Conservation (phyloP, 2,797 vertebrate species). For the Acanthurus lineatus region DNA sequence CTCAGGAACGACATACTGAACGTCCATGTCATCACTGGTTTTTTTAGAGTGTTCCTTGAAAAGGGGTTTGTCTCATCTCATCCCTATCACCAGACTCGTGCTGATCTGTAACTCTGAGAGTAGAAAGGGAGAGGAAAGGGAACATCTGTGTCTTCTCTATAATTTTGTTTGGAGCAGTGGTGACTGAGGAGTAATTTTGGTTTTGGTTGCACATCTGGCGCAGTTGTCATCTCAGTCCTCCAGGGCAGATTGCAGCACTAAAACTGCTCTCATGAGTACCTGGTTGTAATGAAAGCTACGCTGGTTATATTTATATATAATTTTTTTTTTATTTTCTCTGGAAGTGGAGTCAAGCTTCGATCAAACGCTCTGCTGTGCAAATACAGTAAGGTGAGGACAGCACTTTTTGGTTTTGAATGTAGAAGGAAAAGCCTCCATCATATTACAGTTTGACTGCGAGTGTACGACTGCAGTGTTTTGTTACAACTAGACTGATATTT, state of each 20-base stretch:
- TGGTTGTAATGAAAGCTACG: constrained; percentile 30
- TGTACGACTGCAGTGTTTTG: neutral
- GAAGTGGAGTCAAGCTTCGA: constrained; percentile 27
- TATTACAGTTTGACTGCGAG: too few species aligned
- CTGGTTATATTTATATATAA: constrained; percentile 27
- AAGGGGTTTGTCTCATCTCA: constrained; percentile 46
- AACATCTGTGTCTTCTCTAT: constrained; percentile 71
- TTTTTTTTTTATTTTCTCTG: constrained; percentile 19
- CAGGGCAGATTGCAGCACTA: constrained; percentile 57
- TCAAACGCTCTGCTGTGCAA: constrained; percentile 19
- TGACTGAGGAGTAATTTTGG: constrained; percentile 73
- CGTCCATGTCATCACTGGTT: constrained; percentile 50
- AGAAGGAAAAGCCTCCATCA: constrained; percentile 1
- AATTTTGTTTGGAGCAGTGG: constrained; percentile 70
- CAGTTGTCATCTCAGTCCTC: constrained; percentile 45
- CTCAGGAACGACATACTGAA: constrained; percentile 38
- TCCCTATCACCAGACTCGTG: constrained; percentile 57
- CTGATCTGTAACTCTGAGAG: constrained; percentile 60
- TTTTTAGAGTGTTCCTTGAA: constrained; percentile 46
- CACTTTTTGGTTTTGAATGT: constrained; percentile 2
- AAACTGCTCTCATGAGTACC: constrained; percentile 33
- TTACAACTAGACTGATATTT: neutral
- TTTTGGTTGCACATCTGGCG: constrained; percentile 65
- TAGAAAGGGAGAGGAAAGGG: constrained; percentile 62
- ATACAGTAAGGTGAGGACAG: constrained; percentile 16